These are phyloP conservation scores for Drosophila yakuba DNA, from an alignment of 1,140 invertebrate genomes.

Conservation along the genomic window DNA sequence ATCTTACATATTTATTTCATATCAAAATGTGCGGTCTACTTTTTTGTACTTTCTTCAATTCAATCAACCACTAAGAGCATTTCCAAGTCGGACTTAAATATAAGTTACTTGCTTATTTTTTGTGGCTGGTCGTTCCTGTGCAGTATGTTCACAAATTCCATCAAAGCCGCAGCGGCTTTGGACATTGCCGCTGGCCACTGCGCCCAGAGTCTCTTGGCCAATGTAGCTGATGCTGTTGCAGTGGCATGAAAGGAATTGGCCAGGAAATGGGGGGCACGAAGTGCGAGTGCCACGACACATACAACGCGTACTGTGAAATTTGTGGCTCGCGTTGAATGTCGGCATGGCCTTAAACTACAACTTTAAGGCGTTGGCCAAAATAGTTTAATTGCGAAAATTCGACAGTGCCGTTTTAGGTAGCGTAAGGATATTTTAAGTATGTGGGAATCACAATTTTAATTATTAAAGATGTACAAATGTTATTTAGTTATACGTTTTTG, in stretches of 20 bases:
- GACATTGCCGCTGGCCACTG: conserved; percentile 33
- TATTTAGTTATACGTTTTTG: no score
- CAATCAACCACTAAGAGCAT: background rate
- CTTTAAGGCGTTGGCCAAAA: conserved; percentile 19
- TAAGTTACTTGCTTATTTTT: conserved; percentile 9
- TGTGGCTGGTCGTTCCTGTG: conserved; percentile 18
- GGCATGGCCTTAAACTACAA: conserved; percentile 1
- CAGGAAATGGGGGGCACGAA: background rate
- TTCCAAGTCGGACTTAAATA: background rate
- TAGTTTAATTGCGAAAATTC: background rate
- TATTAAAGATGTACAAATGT: no score
- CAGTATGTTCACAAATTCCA: conserved; percentile 57
- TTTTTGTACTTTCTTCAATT: background rate
- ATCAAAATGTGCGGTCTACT: no score
- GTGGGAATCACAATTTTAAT: no score
- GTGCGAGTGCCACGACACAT: conserved; percentile 39
- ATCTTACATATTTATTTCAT: no score
- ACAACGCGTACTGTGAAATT: conserved; percentile 42
- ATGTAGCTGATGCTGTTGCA: conserved; percentile 31
- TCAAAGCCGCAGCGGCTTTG: conserved; percentile 50
- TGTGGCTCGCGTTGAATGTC: conserved; percentile 57
- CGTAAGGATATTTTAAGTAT: no score
- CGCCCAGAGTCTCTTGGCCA: conserved; percentile 23
- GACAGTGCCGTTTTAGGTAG: no score
- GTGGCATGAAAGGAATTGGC: conserved; percentile 46